A percentile compares a stretch with the other conserved stretches of the same genome.
phyloP scores from a whole-genome alignment of 2,888 invertebrate species.

The Acanthopleura granulata region DNA sequence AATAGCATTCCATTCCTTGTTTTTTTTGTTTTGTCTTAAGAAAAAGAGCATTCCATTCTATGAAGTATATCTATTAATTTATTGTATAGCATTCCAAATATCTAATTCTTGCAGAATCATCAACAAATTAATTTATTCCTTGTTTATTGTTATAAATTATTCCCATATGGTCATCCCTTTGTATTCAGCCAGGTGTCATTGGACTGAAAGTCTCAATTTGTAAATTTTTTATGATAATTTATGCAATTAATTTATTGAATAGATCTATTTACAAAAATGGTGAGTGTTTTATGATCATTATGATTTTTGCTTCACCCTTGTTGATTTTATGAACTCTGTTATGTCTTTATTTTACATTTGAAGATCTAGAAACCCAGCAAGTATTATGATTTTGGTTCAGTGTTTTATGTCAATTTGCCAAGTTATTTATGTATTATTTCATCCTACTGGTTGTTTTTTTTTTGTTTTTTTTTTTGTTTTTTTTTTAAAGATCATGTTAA shows the following conservation, averaged over 20 bases:
- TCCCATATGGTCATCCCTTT: background rate
- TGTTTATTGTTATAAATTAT: conserved; percentile 9
- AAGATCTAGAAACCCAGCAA: too few species aligned
- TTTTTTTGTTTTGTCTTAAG: too few species aligned
- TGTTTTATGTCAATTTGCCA: too few species aligned
- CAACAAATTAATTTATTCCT: conserved; percentile 9
- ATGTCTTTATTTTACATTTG: too few species aligned
- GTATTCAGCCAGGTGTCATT: background rate
- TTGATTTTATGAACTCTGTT: too few species aligned
- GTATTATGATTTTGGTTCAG: too few species aligned
- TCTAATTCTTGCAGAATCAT: background rate
- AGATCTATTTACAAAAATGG: conserved; percentile 16
- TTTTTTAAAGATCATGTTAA: too few species aligned
- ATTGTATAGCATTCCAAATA: conserved; percentile 5
- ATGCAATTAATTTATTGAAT: conserved; percentile 20
- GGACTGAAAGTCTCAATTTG: background rate
- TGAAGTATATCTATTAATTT: background rate
- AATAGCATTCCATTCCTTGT: too few species aligned
- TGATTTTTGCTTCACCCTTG: background rate
- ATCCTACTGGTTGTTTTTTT: too few species aligned
- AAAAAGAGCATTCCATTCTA: too few species aligned
- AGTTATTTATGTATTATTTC: too few species aligned
- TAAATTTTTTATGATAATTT: conserved; percentile 10
- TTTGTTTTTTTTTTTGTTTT: too few species aligned
- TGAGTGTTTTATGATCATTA: conserved; percentile 10